Conservation (phyloP, 2,113 vertebrate genomes). For the Archocentrus centrarchus region DNA sequence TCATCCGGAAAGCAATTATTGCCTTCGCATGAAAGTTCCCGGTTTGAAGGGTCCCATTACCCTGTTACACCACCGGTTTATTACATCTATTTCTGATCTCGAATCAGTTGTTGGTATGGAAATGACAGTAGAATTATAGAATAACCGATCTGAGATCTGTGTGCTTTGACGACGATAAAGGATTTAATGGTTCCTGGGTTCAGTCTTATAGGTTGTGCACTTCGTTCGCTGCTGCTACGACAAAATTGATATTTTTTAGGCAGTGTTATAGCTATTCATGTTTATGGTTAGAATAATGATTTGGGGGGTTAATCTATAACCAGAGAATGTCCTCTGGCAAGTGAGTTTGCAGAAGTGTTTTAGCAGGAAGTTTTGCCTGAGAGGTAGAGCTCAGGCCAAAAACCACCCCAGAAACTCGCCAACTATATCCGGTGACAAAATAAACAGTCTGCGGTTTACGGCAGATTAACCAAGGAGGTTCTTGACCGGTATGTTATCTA, state of each 20-base stretch:
- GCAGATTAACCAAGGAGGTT: not conserved
- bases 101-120: not conserved
- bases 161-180: not conserved
- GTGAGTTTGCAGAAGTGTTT: not conserved
- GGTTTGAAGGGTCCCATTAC: not conserved
- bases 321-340: rapidly evolving
- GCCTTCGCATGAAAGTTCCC: conserved; percentile 47
- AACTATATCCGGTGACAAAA: conserved; percentile 61
- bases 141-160: not conserved
- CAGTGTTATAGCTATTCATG: too few species aligned
- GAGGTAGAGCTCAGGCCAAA: rapidly evolving
- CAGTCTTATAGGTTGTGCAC: not conserved
- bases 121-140: rapidly evolving
- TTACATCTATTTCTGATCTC: not conserved
- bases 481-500: conserved; percentile 17
- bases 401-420: rapidly evolving
- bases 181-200: rapidly evolving
- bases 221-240: not conserved
- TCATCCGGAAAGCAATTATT: conserved; percentile 18
- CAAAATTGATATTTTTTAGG: not conserved
- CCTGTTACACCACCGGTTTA: not conserved
- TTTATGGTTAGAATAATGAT: rapidly evolving
- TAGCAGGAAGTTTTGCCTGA: conserved; percentile 20
- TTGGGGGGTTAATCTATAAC: not conserved
- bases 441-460: not conserved